Evolutionary conservation across 2,113 vertebrate genomes (phyloP).

Genomic region (Anhinga rufa): DNA sequence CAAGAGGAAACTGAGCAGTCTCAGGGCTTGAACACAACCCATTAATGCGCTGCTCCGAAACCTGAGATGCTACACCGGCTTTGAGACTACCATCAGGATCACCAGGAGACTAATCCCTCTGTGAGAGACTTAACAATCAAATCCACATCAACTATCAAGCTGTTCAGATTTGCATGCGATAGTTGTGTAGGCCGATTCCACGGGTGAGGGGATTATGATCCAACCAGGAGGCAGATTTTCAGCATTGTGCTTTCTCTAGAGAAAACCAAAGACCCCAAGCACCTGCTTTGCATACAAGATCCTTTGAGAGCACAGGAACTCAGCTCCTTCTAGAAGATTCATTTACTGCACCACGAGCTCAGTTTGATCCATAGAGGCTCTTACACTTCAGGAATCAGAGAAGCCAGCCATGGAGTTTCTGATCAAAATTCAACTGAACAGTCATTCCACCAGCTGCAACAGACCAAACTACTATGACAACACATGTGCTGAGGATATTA

Average conservation of each 20-base stretch:
- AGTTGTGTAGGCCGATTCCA: neutral
- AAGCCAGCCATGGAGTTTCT: neutral
- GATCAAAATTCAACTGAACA: neutral
- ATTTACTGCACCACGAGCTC: neutral
- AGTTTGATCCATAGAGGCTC: rapidly evolving
- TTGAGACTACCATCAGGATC: neutral
- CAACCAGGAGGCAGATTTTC: neutral
- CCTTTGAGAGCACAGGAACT: neutral
- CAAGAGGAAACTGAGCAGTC: rapidly evolving
- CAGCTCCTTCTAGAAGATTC: neutral
- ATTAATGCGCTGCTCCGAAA: neutral
- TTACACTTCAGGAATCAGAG: neutral
- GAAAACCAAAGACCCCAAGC: neutral
- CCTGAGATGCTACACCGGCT: neutral
- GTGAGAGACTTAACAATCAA: neutral
- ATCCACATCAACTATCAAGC: neutral
- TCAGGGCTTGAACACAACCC: neutral
- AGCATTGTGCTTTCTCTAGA: neutral
- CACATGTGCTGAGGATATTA: neutral
- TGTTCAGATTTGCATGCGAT: neutral
- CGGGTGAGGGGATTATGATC: neutral
- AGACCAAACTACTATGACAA: neutral
- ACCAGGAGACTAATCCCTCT: neutral
- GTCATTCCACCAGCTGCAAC: neutral
- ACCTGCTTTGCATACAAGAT: neutral